Percentiles rank a stretch among this genome's conserved stretches.
These are phyloP conservation scores for Hypocryptadius cinnamomeus DNA, from an alignment of 2,113 vertebrate genomes.

Conservation along the genomic window DNA sequence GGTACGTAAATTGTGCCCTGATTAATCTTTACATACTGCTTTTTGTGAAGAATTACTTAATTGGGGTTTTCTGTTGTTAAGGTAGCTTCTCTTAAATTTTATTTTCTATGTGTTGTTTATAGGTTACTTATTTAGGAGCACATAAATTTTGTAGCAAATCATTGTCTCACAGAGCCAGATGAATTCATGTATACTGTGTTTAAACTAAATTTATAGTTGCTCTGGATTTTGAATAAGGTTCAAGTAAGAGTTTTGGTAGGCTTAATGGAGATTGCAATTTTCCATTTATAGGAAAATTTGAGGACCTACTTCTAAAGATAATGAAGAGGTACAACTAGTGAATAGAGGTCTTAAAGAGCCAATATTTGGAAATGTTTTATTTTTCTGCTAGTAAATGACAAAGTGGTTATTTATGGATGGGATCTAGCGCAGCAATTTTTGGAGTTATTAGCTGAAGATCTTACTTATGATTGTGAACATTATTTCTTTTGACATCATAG, in stretches of 20 bases:
- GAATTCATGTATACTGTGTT: neutral
- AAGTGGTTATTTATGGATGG: neutral
- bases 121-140: neutral
- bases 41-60: neutral
- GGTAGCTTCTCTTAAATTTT: neutral
- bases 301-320: neutral
- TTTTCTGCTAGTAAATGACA: neutral
- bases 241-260: neutral
- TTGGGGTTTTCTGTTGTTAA: neutral
- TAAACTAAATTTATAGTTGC: neutral
- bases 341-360: neutral
- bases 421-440: neutral
- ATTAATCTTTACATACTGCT: neutral
- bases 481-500: neutral
- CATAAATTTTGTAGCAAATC: neutral
- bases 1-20: neutral
- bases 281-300: neutral
- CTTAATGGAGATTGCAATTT: neutral
- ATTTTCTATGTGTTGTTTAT: neutral
- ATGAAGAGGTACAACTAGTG: neutral
- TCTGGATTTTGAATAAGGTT: neutral
- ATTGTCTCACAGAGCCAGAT: neutral
- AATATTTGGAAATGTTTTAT: neutral
- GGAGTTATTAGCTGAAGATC: neutral
- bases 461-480: neutral